phyloP scores from a whole-genome alignment of 2,113 vertebrate genomes.

The Orcinus orca region DNA sequence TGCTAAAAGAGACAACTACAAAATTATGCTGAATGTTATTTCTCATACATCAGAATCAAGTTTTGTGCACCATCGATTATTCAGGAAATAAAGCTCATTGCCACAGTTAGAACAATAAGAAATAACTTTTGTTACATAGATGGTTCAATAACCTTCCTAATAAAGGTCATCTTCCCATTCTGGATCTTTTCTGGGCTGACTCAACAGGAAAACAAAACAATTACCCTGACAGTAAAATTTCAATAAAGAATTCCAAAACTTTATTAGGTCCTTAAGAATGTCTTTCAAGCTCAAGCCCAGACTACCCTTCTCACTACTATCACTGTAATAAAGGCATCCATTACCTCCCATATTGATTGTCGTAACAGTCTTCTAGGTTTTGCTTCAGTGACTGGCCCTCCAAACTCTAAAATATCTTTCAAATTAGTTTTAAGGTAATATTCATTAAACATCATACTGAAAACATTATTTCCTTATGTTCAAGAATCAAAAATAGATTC shows the following conservation, averaged over 20 bases:
- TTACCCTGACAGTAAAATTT: background rate
- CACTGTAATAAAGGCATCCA: background rate
- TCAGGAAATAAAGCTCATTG: background rate
- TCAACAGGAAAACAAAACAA: background rate
- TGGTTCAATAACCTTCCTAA: background rate
- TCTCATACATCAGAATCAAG: background rate
- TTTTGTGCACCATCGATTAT: background rate
- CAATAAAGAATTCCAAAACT: background rate
- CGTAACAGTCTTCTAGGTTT: background rate
- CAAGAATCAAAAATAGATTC: background rate
- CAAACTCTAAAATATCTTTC: background rate
- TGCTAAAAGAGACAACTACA: background rate
- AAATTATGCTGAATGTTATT: background rate
- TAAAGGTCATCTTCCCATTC: background rate
- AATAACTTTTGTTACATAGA: background rate
- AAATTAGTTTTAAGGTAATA: background rate
- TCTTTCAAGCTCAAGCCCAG: background rate
- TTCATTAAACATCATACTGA: background rate
- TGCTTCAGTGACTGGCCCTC: background rate
- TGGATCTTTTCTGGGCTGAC: background rate
- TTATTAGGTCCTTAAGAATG: background rate
- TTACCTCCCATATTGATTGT: background rate
- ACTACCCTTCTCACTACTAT: background rate
- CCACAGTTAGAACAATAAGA: background rate
- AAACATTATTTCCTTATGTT: background rate